These are phyloP conservation scores for Patella ulyssiponensis DNA, from an alignment of 2,888 invertebrate species.

Conservation along the genomic window DNA sequence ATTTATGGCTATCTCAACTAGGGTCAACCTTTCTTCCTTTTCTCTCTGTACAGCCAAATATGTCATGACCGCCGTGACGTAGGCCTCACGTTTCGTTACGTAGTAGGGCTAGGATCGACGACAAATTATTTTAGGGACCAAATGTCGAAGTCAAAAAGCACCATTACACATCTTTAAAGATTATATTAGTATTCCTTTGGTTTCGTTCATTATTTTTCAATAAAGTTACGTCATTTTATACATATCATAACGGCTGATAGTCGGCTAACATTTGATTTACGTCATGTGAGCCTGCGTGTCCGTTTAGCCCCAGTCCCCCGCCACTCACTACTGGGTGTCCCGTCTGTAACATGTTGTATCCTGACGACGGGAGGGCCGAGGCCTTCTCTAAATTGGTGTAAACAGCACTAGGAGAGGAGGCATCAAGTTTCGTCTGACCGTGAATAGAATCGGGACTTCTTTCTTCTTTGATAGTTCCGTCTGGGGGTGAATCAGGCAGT, in stretches of 20 bases:
- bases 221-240: neutral
- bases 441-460: conserved; percentile 57
- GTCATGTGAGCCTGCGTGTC: conserved; percentile 40
- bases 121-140: conserved; percentile 6
- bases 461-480: conserved; percentile 59
- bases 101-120: neutral
- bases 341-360: conserved; percentile 16
- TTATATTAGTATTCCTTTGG: conserved; percentile 5
- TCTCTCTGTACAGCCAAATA: neutral
- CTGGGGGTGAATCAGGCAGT: conserved; percentile 34
- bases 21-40: neutral
- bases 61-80: neutral
- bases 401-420: conserved; percentile 47
- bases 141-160: conserved; percentile 11
- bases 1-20: too few species aligned
- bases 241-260: conserved; percentile 50
- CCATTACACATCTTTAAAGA: conserved; percentile 6
- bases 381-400: conserved; percentile 62
- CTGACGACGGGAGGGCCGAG: conserved; percentile 20
- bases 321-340: conserved; percentile 11
- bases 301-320: conserved; percentile 26
- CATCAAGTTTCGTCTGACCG: conserved; percentile 60
- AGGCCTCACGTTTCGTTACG: too few species aligned
- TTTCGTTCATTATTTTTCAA: neutral
- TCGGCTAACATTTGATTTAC: conserved; percentile 48